Evolutionary conservation across 2,113 vertebrate genomes (phyloP), one percentile per base, ranked within the genome.

Genomic region (Odontesthes bonariensis): DNA sequence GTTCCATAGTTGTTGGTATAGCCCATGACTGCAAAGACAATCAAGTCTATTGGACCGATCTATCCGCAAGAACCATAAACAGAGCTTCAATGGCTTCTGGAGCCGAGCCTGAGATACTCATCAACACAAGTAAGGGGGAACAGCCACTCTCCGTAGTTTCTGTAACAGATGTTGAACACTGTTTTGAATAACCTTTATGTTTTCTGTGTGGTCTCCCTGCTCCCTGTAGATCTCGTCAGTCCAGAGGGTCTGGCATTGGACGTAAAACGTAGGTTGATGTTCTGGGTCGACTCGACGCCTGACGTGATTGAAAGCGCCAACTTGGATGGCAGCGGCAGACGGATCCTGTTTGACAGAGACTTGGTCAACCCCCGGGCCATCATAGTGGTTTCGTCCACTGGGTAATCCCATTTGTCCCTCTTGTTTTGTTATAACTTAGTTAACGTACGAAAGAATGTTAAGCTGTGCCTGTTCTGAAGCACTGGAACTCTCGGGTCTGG

Each of bases 311-410:
- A 99, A 88, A 89, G 83, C 0, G 86, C 97, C 3, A 93, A 87
- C 52, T 93, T 99, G 90, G 97, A 99, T 0, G 98, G 98, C 62
- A 95, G 95, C 0, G 89, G 94, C 49, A 92, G 97, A 5, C 84
- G 56, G 16, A 94, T 94, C 53, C 95, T 99, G 69, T 96, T 99
- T 14, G 72, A 95, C 91, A 93, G 87, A 0, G 95, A 99, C 33
- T 85, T 99, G 13, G 98, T 99, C 84, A 99, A 99, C 80, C 98
- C 98, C 0, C 94, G 98, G 0, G 98, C 97, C 87, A 98, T 99
- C 69, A 64, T 97, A 0, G 97, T 97, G 90, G 98, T 98, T 59
- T 95, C 98, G 0, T 91, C 94, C 47, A 92, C 92, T 42, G 96
- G 98, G 98, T 99, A 91, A 93, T 90, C 27, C 6, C 16, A 4